Base-by-base conservation (phyloP, 2,888 invertebrate species). In the Stenoptilia bipunctidactyla region DNA sequence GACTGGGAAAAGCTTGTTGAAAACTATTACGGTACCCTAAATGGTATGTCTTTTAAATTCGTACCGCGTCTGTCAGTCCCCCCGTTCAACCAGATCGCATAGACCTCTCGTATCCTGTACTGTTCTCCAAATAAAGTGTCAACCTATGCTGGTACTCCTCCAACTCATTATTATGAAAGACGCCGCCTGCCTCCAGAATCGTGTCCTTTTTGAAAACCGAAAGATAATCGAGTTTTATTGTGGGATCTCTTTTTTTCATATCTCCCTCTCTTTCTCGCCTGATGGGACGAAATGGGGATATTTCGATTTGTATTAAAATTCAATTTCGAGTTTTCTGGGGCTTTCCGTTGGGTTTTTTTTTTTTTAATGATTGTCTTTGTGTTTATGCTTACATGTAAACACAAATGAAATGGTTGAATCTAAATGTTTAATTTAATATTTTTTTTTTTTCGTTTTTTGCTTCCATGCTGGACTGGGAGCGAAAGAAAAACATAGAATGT, bases 201-300 rank as follows among this genome's bases (percentile, higher is more conserved):
- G 69, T 68, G 74, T 74, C 74, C 63, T 71, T 65, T 57, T 47
- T 51, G 46, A 61, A 65, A 61, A 59, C 58, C 56, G 39, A 45
- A 58, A 61, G 59, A 66, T 66, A 66, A 70, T 66, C 57, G 56
- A 59, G 43, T 57, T 58, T 62, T 56, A 58, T 60, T 57, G 52
- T 48, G 46, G 41, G 48, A 43, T 50, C 52, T 53, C 50, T 51
- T 47, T 44, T 43, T 9, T 25, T 9, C 6, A 25, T 5, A 9
- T 5, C 27, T 36, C 13, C 33, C 34, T 39, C 38, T 41, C 39
- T 46, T n/a, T 46, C 48, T 25, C 27, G 27, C 9, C 27, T 9
- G n/a, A n/a, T 9, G 27, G 27, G 30, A 12, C 13, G 4, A 12
- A 12, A 12, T 9, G 30, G 10, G 10, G 30, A 12, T 30, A 25